Evolutionary conservation across 2,888 invertebrate genomes (phyloP).

Genomic region (Perizoma affinitatum): DNA sequence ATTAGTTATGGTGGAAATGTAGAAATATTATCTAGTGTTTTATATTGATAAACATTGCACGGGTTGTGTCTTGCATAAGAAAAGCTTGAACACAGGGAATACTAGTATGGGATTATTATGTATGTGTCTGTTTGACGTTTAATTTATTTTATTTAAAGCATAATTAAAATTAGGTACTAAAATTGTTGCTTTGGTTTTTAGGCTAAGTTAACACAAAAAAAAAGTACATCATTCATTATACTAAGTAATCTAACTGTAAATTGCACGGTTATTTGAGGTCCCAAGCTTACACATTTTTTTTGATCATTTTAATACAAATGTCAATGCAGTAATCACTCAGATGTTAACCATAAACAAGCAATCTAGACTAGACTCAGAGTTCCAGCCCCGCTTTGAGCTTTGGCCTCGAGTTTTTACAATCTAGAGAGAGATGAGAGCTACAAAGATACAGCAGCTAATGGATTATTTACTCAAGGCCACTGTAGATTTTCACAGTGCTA

Average conservation of each 20-base stretch:
- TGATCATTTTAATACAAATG: background rate
- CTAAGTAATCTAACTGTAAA: too few species aligned
- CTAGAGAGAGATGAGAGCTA: constrained; percentile 22
- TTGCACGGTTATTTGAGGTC: too few species aligned
- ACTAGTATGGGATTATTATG: too few species aligned
- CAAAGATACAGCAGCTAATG: constrained; percentile 28
- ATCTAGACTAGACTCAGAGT: constrained; percentile 3
- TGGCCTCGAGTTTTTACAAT: constrained; percentile 27
- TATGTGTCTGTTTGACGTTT: too few species aligned
- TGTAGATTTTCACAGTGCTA: constrained; percentile 18
- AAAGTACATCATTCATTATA: too few species aligned
- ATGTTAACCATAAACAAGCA: constrained; percentile 12
- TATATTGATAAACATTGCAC: background rate
- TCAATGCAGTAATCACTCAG: constrained; percentile 1
- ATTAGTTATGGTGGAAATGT: constrained; percentile 4
- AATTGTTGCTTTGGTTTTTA: too few species aligned
- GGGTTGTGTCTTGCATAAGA: background rate
- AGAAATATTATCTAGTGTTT: background rate
- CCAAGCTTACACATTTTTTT: too few species aligned
- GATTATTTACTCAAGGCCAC: constrained; percentile 26
- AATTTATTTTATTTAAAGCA: too few species aligned
- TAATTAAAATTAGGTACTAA: too few species aligned
- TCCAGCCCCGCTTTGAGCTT: constrained; percentile 25
- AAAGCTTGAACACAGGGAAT: too few species aligned
- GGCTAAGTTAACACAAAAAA: too few species aligned